Conservation (phyloP, 2,797 vertebrate species). For the Clamator glandarius region DNA sequence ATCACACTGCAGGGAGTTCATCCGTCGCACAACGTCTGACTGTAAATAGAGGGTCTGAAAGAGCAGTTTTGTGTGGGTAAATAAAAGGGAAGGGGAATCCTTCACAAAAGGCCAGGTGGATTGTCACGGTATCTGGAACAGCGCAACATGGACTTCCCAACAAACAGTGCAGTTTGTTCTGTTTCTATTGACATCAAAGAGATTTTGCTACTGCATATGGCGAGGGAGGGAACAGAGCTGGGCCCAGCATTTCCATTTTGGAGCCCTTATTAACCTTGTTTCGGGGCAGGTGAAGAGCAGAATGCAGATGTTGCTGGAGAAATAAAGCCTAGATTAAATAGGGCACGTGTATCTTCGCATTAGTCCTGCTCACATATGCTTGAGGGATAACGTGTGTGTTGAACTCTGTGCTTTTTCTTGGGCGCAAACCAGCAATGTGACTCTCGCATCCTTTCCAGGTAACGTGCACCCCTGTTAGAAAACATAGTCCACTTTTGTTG, state of each 20-base stretch:
- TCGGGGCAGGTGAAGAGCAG: background rate
- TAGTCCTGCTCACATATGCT: background rate
- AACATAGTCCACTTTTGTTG: background rate
- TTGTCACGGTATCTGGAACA: background rate
- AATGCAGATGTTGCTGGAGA: background rate
- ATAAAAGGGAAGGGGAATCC: background rate
- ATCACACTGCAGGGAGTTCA: background rate
- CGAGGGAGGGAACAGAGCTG: background rate
- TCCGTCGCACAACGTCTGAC: background rate
- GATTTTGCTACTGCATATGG: constrained; percentile 18
- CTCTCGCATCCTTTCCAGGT: background rate
- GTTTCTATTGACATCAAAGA: background rate
- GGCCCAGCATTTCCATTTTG: constrained; percentile 10
- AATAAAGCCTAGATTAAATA: background rate
- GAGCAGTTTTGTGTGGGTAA: background rate
- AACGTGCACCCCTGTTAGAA: background rate
- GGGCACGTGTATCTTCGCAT: background rate
- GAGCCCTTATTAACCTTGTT: constrained; percentile 18
- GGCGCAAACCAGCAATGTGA: background rate
- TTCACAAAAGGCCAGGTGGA: background rate
- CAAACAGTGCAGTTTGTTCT: background rate
- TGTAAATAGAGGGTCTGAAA: background rate
- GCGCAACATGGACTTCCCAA: background rate
- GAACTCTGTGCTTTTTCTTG: background rate
- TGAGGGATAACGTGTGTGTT: background rate